Conservation (phyloP, 2,888 invertebrate genomes). For the Phyto melanocephala region DNA sequence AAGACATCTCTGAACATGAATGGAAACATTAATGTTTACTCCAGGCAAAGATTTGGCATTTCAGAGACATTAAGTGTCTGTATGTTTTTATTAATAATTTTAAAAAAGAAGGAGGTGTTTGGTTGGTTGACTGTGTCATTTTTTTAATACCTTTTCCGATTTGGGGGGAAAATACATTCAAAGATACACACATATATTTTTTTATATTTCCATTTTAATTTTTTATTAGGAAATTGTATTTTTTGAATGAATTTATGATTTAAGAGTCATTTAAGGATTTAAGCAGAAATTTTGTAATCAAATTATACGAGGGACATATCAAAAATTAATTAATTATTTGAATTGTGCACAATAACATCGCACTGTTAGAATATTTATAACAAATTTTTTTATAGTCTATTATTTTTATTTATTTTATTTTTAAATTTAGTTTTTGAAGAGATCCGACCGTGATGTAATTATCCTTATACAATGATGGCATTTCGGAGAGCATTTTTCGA, state of each 20-base stretch:
- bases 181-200: no score
- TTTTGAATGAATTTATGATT: constrained; percentile 49
- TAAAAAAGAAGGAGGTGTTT: constrained; percentile 17
- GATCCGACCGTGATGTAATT: no score
- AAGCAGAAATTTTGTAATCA: neutral
- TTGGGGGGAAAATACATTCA: constrained; percentile 35
- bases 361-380: no score
- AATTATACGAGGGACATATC: no score
- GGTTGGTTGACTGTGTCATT: constrained; percentile 33
- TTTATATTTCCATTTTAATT: neutral
- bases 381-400: no score
- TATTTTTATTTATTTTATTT: no score
- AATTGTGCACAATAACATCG: no score
- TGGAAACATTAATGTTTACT: constrained; percentile 25
- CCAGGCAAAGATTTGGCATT: constrained; percentile 12
- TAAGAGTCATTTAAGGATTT: constrained; percentile 41
- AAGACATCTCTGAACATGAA: constrained; percentile 57
- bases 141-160: constrained; percentile 2
- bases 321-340: no score
- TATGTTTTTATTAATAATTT: constrained; percentile 5
- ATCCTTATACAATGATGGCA: no score
- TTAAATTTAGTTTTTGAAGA: no score
- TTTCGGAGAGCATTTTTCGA: no score
- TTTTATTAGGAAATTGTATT: constrained; percentile 43
- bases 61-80: neutral